A percentile compares a stretch with the other conserved stretches of the same genome.
Conservation (phyloP, 1,140 invertebrate species). For the Trachymyrmex cornetzi region DNA sequence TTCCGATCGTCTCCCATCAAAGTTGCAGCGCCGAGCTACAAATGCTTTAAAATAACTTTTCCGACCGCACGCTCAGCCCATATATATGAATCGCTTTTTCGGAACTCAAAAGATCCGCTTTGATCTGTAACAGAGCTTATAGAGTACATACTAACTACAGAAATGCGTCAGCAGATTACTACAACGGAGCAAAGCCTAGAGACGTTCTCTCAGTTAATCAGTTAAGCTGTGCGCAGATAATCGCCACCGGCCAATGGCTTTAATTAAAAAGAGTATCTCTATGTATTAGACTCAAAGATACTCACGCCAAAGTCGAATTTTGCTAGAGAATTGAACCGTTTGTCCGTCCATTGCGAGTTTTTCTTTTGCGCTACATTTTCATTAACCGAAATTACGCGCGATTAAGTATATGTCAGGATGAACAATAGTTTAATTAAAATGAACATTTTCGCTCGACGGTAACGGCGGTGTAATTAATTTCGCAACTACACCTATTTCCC, state of each 20-base stretch:
- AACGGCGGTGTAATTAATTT: conserved; percentile 48
- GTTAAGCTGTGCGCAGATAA: conserved; percentile 33
- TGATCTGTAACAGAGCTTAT: conserved; percentile 14
- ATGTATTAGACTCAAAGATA: conserved; percentile 19
- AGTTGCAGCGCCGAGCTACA: conserved; percentile 6
- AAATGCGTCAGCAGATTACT: conserved; percentile 41
- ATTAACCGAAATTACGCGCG: conserved; percentile 28
- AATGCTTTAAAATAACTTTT: conserved; percentile 53
- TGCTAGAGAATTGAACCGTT: neutral
- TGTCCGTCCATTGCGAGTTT: neutral
- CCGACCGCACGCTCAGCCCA: conserved; percentile 1
- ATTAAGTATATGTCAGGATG: neutral
- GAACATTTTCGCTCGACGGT: conserved; percentile 24
- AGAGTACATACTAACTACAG: neutral
- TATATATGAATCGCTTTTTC: conserved; percentile 16
- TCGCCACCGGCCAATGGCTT: conserved; percentile 14
- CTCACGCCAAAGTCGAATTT: conserved; percentile 14
- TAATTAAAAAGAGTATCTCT: conserved; percentile 51
- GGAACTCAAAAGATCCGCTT: conserved; percentile 6
- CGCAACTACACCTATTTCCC: neutral
- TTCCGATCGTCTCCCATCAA: conserved; percentile 17
- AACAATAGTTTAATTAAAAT: conserved; percentile 61
- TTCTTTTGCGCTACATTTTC: neutral
- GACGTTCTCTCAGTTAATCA: conserved; percentile 47
- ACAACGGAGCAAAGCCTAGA: conserved; percentile 25